Conservation (phyloP, 23 tunicate species). For the Oikopleura dioica region DNA sequence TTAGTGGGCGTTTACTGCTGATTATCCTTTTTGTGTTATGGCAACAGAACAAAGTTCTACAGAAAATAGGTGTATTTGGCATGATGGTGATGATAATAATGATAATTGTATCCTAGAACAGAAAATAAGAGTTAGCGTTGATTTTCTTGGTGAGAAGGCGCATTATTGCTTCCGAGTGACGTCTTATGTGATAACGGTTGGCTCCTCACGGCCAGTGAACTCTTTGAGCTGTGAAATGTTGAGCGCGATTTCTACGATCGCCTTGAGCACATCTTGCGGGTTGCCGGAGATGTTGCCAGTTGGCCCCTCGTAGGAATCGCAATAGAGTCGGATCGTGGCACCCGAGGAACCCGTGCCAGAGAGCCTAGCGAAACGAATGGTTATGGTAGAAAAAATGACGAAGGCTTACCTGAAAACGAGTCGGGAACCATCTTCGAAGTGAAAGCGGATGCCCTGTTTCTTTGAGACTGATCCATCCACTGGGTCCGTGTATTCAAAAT, state of each 20-base stretch:
- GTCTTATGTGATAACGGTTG: constrained; percentile 69
- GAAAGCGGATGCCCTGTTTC: constrained; percentile 60
- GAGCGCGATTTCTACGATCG: constrained; percentile 65
- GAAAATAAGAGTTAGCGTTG: no score
- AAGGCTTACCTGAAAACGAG: constrained; percentile 18
- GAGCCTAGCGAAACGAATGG: constrained; percentile 19
- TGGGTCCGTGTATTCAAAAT: constrained; percentile 62
- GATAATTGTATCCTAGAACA: no score
- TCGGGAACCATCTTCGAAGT: constrained; percentile 62
- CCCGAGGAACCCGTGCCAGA: constrained; percentile 96
- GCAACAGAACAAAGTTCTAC: no score
- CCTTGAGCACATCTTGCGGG: constrained; percentile 26
- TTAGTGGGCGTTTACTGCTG: no score
- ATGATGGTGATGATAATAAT: no score
- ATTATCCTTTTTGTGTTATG: no score
- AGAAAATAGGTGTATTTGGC: no score
- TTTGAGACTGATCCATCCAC: constrained; percentile 37
- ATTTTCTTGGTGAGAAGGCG: no score
- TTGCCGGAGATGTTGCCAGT: neutral
- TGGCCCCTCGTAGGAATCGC: constrained; percentile 37
- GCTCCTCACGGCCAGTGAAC: constrained; percentile 54
- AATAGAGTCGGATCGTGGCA: constrained; percentile 87
- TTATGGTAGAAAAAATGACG: neutral
- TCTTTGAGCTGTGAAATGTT: constrained; percentile 39
- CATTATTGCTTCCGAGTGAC: no score